Evolutionary conservation across 2,888 invertebrate species (phyloP), one percentile per base, ranked within the genome.

Genomic region (Saturnia pavonia): DNA sequence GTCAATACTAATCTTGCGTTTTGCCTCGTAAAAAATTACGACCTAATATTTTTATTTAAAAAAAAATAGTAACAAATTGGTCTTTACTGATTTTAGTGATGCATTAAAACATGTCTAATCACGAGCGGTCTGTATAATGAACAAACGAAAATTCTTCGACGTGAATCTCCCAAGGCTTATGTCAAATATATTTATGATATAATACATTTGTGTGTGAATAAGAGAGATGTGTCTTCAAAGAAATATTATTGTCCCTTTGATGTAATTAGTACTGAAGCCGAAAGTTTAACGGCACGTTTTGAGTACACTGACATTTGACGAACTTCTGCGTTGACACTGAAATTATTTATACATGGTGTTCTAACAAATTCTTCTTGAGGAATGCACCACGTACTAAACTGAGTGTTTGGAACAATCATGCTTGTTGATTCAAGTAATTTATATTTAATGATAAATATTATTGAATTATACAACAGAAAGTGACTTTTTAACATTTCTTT

Each of bases 241-340:
- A 65, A 65, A 25, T 60, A 60, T 60, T 60, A 60, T 27, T 25
- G 57, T 60, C 65, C 63, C 40, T 65, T 40, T 65, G 40, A 65
- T 65, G 40, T 65, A 65, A 65, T 65, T 65, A 65, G 65, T 25
- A 60, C 57, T 25, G 25, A 16, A 27, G 57, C 25, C 57, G 14
- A 60, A 60, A 60, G 57, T 60, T 60, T 25, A 60, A 60, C 27
- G 57, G 25, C 57, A 60, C 16, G 4, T 27, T 14, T 27, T 25
- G 25, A 60, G 27, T 27, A 60, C 57, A 60, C 12, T 60, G 57
- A 60, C 57, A 60, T 60, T 27, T 27, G 57, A 27, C 6, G 57
- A 27, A 60, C 16, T 14, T 60, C 1, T 27, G 25, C 27, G 27
- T 12, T 11, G 16, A 60, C 11, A 60, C 14, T 14, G 14, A 27